A percentile compares a stretch with the other conserved stretches of the same genome.
These are phyloP conservation scores for Achlya flavicornis DNA, from an alignment of 2,888 invertebrate species.

Conservation along the genomic window DNA sequence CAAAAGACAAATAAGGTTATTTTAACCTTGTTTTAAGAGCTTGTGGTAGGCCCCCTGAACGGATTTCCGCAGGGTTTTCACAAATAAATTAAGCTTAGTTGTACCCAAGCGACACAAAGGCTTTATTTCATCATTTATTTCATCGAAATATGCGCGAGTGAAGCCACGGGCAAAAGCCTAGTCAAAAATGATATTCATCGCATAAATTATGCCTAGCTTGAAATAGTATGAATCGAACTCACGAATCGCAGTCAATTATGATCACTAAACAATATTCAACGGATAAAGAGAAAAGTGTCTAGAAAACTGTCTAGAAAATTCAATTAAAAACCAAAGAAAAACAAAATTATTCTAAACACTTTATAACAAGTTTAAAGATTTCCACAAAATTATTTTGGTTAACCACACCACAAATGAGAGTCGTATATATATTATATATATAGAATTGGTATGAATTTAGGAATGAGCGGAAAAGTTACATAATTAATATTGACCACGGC, in stretches of 20 bases:
- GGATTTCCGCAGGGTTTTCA: too few species aligned
- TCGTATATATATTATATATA: slow-evolving; percentile 21
- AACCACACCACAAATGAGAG: slow-evolving; percentile 12
- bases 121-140: too few species aligned
- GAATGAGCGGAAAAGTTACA: slow-evolving; percentile 43
- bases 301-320: background rate
- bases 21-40: too few species aligned
- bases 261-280: background rate
- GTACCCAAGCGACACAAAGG: too few species aligned
- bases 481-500: slow-evolving; percentile 54
- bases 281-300: background rate
- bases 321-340: too few species aligned
- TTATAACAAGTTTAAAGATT: background rate
- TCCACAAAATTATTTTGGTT: slow-evolving; percentile 3
- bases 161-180: too few species aligned
- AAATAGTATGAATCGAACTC: background rate
- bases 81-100: too few species aligned
- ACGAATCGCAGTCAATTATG: background rate
- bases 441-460: slow-evolving; percentile 28
- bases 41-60: too few species aligned
- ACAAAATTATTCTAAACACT: background rate
- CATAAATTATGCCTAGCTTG: background rate
- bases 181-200: background rate
- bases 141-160: too few species aligned
- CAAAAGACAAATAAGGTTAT: too few species aligned